Base-by-base conservation (phyloP, 2,113 vertebrate species). In the Pollimyrus isidori region DNA sequence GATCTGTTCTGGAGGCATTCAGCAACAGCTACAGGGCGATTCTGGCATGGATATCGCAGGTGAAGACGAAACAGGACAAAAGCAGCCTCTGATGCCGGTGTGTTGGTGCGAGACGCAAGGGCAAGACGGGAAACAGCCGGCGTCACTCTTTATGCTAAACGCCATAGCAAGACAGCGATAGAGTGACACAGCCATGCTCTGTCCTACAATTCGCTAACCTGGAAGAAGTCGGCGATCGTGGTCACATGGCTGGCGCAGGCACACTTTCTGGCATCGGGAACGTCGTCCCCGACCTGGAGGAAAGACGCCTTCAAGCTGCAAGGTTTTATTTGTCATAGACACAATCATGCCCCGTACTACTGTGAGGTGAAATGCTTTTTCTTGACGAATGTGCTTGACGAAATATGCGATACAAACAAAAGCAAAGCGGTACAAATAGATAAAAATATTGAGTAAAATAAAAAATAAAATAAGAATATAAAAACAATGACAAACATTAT, bases 191-290 rank as follows among this genome's bases (percentile, higher is more conserved):
- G 56, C 56, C 21, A 9, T 23, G 76, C 39, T 4, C 15, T 45
- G 76, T 35, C 76, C 10, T 17, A 82, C 3, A 4, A 30, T 10
- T 3, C 17, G 45, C 95, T 76, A 91, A 98, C 98, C 97, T 99
- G 98, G 95, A 99, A 98, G 95, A 99, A 99, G 90, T 99, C 98
- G 0, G 98, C 98, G 13, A 99, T 97, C 92, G 97, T 97, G 92
- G 98, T 97, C 69, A 99, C 98, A 0, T 99, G 98, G 92, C 97
- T 99, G 92, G 98, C 98, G 42, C 98, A 99, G 88, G 97, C 96
- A 35, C 98, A 99, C 94, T 99, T 99, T 90, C 98, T 97, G 91
- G 97, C 98, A 3, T 99, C 98, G 0, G 98, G 96, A 58, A 99
- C 98, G 0, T 99, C 98, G 58, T 99, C 98, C 0, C 98, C 98